A percentile compares a stretch with the other conserved stretches of the same genome.
phyloP scores from a whole-genome alignment of 2,113 vertebrate species.

The Sturnira hondurensis region DNA sequence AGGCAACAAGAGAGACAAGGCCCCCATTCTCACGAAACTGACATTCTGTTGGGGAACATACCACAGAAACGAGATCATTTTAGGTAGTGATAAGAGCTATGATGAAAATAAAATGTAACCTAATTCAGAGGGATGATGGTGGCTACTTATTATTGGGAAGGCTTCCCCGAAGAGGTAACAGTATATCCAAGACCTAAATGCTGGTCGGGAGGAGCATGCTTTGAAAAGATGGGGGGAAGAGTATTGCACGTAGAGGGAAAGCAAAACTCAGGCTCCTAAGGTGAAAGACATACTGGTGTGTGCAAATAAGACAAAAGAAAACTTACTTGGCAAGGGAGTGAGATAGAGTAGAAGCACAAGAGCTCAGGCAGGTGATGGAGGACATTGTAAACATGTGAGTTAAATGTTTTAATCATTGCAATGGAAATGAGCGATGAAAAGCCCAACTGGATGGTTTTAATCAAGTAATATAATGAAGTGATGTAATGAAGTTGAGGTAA shows the following conservation, averaged over 20 bases:
- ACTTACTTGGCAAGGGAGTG: not conserved
- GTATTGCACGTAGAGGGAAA: not conserved
- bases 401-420: not conserved
- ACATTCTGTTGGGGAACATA: not conserved
- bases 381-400: not conserved
- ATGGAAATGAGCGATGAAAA: not conserved
- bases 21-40: not conserved
- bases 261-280: not conserved
- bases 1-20: not conserved
- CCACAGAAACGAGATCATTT: not conserved
- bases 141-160: not conserved
- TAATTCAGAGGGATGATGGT: not conserved
- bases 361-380: not conserved
- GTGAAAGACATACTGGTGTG: not conserved
- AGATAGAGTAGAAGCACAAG: not conserved
- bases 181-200: not conserved
- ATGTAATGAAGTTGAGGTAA: not conserved
- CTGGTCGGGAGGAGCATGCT: not conserved
- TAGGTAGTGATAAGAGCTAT: not conserved
- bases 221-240: not conserved
- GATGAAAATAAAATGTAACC: not conserved
- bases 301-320: not conserved
- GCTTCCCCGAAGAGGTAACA: not conserved
- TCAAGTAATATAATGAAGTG: not conserved
- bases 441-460: not conserved